Percentiles rank a stretch among this genome's conserved stretches.
Evolutionary conservation across 2,888 invertebrate species (phyloP).

Genomic region (Phortica magna): DNA sequence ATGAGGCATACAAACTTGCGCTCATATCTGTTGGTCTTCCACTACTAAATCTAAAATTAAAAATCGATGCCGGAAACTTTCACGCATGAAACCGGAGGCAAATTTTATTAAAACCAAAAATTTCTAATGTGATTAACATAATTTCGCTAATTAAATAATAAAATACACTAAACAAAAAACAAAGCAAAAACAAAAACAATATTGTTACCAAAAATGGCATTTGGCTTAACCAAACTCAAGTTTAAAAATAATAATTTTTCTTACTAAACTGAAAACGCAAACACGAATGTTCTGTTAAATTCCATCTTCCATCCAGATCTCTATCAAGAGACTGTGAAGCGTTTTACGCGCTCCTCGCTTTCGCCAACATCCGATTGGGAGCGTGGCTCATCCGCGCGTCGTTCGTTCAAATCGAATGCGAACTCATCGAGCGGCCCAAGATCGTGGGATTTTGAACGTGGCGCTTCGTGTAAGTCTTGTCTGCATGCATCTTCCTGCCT

Average conservation of each 20-base stretch:
- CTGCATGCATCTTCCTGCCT: slow-evolving; percentile 11
- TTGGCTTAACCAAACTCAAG: slow-evolving; percentile 18
- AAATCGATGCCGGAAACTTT: background rate
- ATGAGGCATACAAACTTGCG: background rate
- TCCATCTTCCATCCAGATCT: slow-evolving; percentile 64
- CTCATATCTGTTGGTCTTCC: background rate
- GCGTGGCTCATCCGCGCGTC: slow-evolving; percentile 67
- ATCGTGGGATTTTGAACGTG: slow-evolving; percentile 62
- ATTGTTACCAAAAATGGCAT: slow-evolving; percentile 1
- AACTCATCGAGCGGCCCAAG: slow-evolving; percentile 45
- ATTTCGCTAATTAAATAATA: slow-evolving; percentile 60
- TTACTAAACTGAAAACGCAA: background rate
- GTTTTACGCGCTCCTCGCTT: slow-evolving; percentile 74
- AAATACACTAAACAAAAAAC: slow-evolving; percentile 47
- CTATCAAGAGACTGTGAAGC: slow-evolving; percentile 75
- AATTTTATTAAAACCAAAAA: background rate
- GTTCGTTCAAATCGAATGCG: slow-evolving; percentile 59
- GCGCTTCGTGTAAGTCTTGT: slow-evolving; percentile 71
- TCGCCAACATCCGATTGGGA: slow-evolving; percentile 74
- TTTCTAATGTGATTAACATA: slow-evolving; percentile 61
- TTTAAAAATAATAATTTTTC: background rate
- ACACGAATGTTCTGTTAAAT: background rate
- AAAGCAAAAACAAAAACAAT: slow-evolving; percentile 19
- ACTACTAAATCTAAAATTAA: slow-evolving; percentile 3
- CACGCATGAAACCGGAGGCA: background rate